Evolutionary conservation across 2,888 invertebrate genomes (phyloP).

Genomic region (Phaedon cochleariae): DNA sequence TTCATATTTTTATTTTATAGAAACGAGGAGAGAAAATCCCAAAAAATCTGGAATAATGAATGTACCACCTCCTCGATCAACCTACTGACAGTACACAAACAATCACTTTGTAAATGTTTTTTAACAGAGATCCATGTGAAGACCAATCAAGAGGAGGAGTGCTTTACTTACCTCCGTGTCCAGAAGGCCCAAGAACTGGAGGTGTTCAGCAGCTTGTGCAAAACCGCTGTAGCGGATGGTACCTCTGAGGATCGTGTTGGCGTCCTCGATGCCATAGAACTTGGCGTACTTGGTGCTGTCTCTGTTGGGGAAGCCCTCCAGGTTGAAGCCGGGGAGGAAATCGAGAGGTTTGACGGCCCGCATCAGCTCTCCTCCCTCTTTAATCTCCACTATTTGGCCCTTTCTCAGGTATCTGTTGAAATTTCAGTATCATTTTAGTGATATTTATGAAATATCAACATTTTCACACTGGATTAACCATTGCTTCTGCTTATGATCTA

Average conservation of each 20-base stretch:
- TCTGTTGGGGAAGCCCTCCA: slow-evolving; percentile 97
- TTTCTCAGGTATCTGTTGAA: slow-evolving; percentile 50
- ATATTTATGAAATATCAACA: neutral
- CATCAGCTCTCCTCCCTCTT: slow-evolving; percentile 89
- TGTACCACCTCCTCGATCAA: too few species aligned
- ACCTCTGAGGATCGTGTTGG: slow-evolving; percentile 90
- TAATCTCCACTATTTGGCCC: slow-evolving; percentile 79
- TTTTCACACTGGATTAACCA: slow-evolving; percentile 2
- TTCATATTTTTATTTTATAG: too few species aligned
- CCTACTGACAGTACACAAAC: too few species aligned
- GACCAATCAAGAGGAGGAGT: too few species aligned
- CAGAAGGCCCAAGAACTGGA: slow-evolving; percentile 84
- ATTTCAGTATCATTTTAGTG: neutral
- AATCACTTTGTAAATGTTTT: too few species aligned
- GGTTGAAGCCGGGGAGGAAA: slow-evolving; percentile 94
- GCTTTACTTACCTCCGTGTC: too few species aligned
- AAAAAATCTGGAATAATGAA: too few species aligned
- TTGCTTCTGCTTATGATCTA: too few species aligned
- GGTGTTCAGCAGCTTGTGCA: slow-evolving; percentile 84
- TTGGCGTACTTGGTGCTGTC: slow-evolving; percentile 91
- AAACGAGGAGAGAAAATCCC: too few species aligned
- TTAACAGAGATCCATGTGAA: too few species aligned
- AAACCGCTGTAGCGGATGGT: slow-evolving; percentile 93
- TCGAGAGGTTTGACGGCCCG: slow-evolving; percentile 80
- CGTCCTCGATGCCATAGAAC: slow-evolving; percentile 84